Evolutionary conservation across 2,113 vertebrate genomes (phyloP).

Genomic region (Heloderma charlesbogerti): DNA sequence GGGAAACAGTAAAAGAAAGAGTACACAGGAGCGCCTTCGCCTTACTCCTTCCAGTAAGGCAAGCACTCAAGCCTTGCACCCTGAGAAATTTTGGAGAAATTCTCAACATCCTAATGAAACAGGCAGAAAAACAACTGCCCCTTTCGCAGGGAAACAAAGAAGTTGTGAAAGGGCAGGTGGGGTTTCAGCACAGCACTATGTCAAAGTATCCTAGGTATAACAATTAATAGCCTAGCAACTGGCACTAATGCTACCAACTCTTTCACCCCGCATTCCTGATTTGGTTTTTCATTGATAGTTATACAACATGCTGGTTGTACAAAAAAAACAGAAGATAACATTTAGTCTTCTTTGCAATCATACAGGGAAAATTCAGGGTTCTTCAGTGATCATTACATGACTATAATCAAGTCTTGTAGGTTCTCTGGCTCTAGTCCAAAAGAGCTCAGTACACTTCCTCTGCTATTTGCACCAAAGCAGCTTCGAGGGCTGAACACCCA

Average conservation of each 20-base stretch:
- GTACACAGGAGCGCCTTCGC: too few species aligned
- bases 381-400: background rate
- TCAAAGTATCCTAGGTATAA: rapidly evolving
- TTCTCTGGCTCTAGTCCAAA: background rate
- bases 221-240: background rate
- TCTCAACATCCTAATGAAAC: too few species aligned
- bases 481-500: background rate
- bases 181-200: too few species aligned
- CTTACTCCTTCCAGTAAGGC: too few species aligned
- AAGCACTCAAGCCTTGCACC: too few species aligned
- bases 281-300: rapidly evolving
- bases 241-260: background rate
- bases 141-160: too few species aligned
- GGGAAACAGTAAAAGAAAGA: too few species aligned
- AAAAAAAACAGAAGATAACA: background rate
- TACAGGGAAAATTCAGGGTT: slow-evolving; percentile 36
- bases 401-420: slow-evolving; percentile 30
- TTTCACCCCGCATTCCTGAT: background rate
- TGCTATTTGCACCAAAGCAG: background rate
- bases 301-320: background rate
- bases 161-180: too few species aligned
- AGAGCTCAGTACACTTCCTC: background rate
- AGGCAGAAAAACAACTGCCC: too few species aligned
- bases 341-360: background rate
- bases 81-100: too few species aligned